phyloP scores from a whole-genome alignment of 1,140 invertebrate species.

The Eriosoma lanigerum region DNA sequence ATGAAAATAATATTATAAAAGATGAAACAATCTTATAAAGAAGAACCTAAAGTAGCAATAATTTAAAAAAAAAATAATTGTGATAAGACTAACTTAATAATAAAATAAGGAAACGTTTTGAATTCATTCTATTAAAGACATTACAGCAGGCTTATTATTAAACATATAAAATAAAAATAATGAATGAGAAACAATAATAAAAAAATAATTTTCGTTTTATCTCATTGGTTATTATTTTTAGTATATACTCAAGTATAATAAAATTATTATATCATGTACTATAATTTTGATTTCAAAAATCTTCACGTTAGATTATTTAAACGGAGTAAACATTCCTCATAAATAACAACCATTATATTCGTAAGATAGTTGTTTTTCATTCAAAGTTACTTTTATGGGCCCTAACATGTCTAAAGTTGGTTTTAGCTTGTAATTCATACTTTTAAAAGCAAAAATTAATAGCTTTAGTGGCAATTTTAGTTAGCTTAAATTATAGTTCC shows the following conservation, averaged over 20 bases:
- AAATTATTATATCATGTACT: too few species aligned
- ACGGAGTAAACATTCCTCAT: not conserved
- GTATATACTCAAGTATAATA: too few species aligned
- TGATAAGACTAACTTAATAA: conserved; percentile 9
- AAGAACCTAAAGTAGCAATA: conserved; percentile 27
- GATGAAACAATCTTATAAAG: conserved; percentile 2
- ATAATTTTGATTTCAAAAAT: too few species aligned
- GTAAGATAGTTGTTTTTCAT: not conserved
- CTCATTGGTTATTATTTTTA: too few species aligned
- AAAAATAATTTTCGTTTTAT: not conserved
- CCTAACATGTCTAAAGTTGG: not conserved
- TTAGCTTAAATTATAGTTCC: not conserved
- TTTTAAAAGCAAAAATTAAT: not conserved
- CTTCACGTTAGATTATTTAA: not conserved
- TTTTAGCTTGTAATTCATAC: not conserved
- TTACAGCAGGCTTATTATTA: conserved; percentile 1
- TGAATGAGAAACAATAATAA: not conserved
- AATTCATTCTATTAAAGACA: conserved; percentile 3
- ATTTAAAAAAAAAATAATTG: conserved; percentile 16
- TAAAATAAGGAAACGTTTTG: conserved; percentile 22
- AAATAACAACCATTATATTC: not conserved
- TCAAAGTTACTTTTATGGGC: not conserved
- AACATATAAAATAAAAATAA: not conserved
- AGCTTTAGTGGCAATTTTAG: not conserved
- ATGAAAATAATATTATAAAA: not conserved